Evolutionary conservation across 1,140 invertebrate species (phyloP).

Genomic region (Thrips palmi): DNA sequence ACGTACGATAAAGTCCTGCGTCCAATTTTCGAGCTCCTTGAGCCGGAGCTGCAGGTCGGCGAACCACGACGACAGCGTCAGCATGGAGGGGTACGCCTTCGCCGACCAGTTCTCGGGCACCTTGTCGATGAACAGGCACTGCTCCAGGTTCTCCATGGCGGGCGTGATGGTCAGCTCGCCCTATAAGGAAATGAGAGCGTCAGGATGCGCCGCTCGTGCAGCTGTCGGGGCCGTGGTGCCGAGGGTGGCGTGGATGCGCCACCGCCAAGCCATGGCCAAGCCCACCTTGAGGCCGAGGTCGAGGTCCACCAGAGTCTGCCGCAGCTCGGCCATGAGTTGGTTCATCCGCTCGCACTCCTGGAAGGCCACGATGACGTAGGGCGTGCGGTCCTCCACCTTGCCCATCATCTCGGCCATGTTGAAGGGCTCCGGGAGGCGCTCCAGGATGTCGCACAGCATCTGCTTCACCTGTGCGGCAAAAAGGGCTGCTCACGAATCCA

Average conservation of each 20-base stretch:
- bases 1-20: conserved; percentile 47
- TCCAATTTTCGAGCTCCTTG: conserved; percentile 61
- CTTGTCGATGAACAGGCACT: conserved; percentile 66
- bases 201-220: no score
- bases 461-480: conserved; percentile 50
- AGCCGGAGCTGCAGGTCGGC: conserved; percentile 63
- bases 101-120: conserved; percentile 70
- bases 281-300: conserved; percentile 69
- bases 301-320: conserved; percentile 63
- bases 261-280: no score
- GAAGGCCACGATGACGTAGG: conserved; percentile 80
- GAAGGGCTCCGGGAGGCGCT: conserved; percentile 78
- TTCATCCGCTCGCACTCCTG: conserved; percentile 96
- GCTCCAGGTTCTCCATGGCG: conserved; percentile 78
- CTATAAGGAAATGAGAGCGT: conserved; percentile 24
- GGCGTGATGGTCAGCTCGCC: conserved; percentile 83
- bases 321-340: conserved; percentile 58
- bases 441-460: conserved; percentile 71
- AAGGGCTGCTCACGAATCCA: background rate
- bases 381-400: conserved; percentile 76
- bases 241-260: no score
- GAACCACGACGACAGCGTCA: conserved; percentile 73
- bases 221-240: no score
- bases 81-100: conserved; percentile 75
- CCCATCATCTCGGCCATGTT: conserved; percentile 70